Evolutionary conservation across 1,140 invertebrate genomes (phyloP).

Genomic region (Trichoplusia ni): DNA sequence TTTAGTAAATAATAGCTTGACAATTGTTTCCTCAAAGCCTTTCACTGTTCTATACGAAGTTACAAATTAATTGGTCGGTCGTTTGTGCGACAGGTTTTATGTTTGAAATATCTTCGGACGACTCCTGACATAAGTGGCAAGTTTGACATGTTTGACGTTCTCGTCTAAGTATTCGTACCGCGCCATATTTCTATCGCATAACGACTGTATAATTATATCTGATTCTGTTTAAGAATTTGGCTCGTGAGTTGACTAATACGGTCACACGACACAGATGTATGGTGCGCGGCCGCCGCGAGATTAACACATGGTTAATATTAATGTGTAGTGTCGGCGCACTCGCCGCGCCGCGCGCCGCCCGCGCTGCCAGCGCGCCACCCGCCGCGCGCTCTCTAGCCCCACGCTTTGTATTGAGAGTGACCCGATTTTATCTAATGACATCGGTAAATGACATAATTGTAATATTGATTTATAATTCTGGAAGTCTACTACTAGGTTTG

Average conservation of each 20-base stretch:
- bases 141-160: constrained; percentile 7
- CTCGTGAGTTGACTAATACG: constrained; percentile 34
- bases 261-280: constrained; percentile 24
- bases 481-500: no score
- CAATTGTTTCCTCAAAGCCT: constrained; percentile 6
- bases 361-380: background rate
- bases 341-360: background rate
- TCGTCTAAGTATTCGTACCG: constrained; percentile 21
- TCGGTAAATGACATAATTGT: constrained; percentile 8
- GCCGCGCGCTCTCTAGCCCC: background rate
- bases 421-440: constrained; percentile 14
- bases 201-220: constrained; percentile 34
- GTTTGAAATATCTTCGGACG: background rate
- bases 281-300: background rate
- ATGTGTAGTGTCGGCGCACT: constrained; percentile 1
- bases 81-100: background rate
- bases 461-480: background rate
- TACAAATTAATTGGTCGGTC: background rate
- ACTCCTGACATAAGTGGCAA: background rate
- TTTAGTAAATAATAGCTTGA: constrained; percentile 3
- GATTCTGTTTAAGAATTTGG: constrained; percentile 35
- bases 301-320: constrained; percentile 18
- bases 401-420: background rate
- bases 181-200: constrained; percentile 26
- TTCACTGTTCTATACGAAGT: constrained; percentile 3